A percentile compares a stretch with the other conserved stretches of the same genome.
Conservation (phyloP, 2,888 invertebrate genomes). For the Laothoe populi region DNA sequence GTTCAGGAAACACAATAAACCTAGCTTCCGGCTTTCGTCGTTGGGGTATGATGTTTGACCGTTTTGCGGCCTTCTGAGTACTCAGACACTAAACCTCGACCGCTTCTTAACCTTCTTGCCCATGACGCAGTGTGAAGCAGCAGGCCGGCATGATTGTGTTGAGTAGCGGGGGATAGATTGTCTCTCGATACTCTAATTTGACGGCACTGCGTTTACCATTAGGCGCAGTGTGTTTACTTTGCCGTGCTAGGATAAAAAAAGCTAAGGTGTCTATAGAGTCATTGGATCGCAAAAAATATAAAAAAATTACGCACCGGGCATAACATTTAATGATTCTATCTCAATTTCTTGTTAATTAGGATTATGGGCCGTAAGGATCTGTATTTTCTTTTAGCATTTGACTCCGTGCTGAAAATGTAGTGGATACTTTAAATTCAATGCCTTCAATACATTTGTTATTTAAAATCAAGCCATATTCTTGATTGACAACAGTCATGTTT, state of each 20-base stretch:
- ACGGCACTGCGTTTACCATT: too few species aligned
- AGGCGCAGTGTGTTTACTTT: too few species aligned
- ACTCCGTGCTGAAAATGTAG: neutral
- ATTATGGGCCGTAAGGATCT: neutral
- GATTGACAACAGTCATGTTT: neutral
- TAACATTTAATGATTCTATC: neutral
- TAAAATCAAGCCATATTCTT: neutral
- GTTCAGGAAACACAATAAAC: slow-evolving; percentile 6
- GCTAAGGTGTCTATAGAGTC: neutral
- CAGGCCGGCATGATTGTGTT: too few species aligned
- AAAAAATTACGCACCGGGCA: neutral
- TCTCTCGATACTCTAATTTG: neutral
- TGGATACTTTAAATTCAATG: too few species aligned
- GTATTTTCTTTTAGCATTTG: neutral
- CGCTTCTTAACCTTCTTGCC: too few species aligned
- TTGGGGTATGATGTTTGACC: too few species aligned
- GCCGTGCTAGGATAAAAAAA: neutral
- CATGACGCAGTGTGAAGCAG: too few species aligned
- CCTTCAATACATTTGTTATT: neutral
- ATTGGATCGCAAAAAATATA: neutral
- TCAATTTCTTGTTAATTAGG: neutral
- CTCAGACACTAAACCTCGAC: too few species aligned
- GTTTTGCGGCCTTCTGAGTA: too few species aligned
- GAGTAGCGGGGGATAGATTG: too few species aligned
- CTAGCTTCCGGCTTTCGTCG: too few species aligned